These are phyloP conservation scores for Smutsia temminckii DNA, from an alignment of 2,797 vertebrate species.

Conservation along the genomic window DNA sequence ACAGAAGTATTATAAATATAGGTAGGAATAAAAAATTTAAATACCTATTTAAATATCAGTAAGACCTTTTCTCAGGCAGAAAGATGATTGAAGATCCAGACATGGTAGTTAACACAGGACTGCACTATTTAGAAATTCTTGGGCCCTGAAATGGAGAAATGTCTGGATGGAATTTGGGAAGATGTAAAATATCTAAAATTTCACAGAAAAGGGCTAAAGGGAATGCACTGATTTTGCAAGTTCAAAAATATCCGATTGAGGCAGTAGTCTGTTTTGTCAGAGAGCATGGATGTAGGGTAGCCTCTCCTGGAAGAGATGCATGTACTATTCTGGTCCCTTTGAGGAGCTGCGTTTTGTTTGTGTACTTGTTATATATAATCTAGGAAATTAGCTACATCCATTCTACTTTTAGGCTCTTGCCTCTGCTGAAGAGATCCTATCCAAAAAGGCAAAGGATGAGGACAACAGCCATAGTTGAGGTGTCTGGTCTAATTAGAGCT, in stretches of 20 bases:
- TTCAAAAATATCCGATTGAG: neutral
- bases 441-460: neutral
- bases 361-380: neutral
- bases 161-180: neutral
- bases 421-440: neutral
- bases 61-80: neutral
- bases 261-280: neutral
- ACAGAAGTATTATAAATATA: neutral
- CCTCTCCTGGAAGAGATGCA: neutral
- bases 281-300: no score
- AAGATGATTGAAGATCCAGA: neutral
- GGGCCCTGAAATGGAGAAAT: neutral
- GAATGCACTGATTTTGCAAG: neutral
- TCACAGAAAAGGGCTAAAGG: neutral
- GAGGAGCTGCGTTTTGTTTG: neutral
- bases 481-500: neutral
- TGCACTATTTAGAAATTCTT: neutral
- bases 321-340: neutral
- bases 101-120: neutral
- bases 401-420: neutral
- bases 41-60: neutral
- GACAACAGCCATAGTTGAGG: neutral
- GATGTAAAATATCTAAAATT: neutral
- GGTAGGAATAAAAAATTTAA: neutral
- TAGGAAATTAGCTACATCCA: rapidly evolving